A percentile compares a stretch with the other conserved stretches of the same genome.
Evolutionary conservation across 2,888 invertebrate genomes (phyloP).

Genomic region (Hydropsyche betteni): DNA sequence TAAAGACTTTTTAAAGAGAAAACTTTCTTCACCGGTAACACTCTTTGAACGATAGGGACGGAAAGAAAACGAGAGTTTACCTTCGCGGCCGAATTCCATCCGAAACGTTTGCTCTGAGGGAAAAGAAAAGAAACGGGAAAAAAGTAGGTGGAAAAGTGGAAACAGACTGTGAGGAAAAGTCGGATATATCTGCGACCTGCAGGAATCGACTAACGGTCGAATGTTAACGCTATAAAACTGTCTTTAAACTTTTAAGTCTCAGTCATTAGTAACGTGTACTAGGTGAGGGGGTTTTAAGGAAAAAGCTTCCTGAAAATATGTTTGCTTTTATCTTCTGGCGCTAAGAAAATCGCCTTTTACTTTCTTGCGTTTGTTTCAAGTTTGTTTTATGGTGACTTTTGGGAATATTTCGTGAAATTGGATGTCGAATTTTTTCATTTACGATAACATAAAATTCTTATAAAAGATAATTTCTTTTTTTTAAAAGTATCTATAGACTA

Average conservation of each 20-base stretch:
- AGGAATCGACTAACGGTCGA: constrained; percentile 45
- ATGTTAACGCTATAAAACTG: constrained; percentile 49
- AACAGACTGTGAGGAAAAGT: constrained; percentile 29
- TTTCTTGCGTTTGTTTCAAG: constrained; percentile 36
- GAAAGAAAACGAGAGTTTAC: constrained; percentile 47
- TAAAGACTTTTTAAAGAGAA: constrained; percentile 52
- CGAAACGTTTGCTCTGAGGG: constrained; percentile 10
- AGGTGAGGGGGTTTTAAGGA: constrained; percentile 43
- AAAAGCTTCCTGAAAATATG: constrained; percentile 14
- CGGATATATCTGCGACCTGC: constrained; percentile 14
- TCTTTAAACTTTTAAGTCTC: constrained; percentile 51
- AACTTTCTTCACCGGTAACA: constrained; percentile 50
- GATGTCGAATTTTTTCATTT: too few relatives aligned
- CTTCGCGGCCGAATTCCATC: constrained; percentile 40
- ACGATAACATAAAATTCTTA: too few relatives aligned
- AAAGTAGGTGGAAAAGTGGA: constrained; percentile 26
- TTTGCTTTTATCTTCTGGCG: constrained; percentile 47
- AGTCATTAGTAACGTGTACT: constrained; percentile 49
- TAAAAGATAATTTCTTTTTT: too few relatives aligned
- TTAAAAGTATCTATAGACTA: too few relatives aligned
- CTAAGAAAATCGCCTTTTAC: constrained; percentile 31
- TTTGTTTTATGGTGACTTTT: neutral
- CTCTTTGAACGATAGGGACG: constrained; percentile 32
- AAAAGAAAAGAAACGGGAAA: constrained; percentile 23
- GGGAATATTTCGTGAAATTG: too few relatives aligned